Percentiles rank a stretch among this genome's conserved stretches.
phyloP scores from a whole-genome alignment of 2,888 invertebrate genomes.

The Meghimatium bilineatum region DNA sequence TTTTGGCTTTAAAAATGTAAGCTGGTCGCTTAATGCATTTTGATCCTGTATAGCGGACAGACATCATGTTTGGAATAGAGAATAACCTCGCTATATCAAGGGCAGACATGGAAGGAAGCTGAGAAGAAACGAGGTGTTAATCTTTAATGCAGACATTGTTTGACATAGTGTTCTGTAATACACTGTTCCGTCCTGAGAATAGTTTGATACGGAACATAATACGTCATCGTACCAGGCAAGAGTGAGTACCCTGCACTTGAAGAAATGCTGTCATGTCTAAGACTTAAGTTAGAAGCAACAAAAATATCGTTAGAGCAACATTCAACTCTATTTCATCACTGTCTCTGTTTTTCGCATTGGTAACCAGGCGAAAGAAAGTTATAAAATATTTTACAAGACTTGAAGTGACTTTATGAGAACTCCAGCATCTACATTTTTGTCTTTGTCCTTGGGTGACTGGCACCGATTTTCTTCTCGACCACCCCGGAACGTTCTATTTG shows the following conservation, averaged over 20 bases:
- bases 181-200: conserved; percentile 7
- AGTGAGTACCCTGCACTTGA: not conserved
- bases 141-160: conserved; percentile 29
- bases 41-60: conserved; percentile 16
- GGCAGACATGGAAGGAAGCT: not conserved
- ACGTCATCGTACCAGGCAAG: not conserved
- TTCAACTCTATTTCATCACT: conserved; percentile 33
- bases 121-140: conserved; percentile 18
- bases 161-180: conserved; percentile 16
- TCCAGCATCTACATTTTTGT: not conserved
- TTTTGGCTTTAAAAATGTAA: not conserved
- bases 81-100: conserved; percentile 8
- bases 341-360: conserved; percentile 27
- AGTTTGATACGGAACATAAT: conserved; percentile 27
- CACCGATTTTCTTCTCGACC: not conserved
- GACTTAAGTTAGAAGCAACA: conserved; percentile 1
- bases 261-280: not conserved
- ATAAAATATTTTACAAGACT: conserved; percentile 18
- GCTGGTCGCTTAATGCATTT: conserved; percentile 23
- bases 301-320: conserved; percentile 33
- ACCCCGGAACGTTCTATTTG: not conserved
- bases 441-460: not conserved
- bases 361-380: conserved; percentile 34
- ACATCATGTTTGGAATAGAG: conserved; percentile 5
- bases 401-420: conserved; percentile 14